Base-by-base conservation (phyloP, 2,888 invertebrate species). In the Ethmia dodecea region DNA sequence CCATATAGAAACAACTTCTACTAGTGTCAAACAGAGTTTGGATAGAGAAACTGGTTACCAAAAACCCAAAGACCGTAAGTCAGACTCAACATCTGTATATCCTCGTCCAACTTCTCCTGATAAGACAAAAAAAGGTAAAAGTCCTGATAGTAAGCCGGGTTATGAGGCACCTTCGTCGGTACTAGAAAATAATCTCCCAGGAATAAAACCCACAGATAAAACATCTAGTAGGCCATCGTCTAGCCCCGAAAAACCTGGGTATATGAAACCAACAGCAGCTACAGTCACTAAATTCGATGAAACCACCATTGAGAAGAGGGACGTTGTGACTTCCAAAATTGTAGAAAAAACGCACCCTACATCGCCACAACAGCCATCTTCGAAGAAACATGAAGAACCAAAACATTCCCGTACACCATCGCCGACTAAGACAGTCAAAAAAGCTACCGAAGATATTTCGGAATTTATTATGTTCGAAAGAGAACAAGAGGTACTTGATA, bases 401-500 rank as follows among this genome's bases (percentile, higher is more conserved):
- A 47, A 44, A 31, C 32, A 33, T 27, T 37, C 37, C 4, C 39
- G 44, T 12, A 34, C 44, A 8, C 61, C 59, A 33, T 65, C 63
- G 11, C 66, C 62, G n/a, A 46, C 45, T n/a, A 68, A 67, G 42
- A 59, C 58, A 39, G 37, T 29, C 8, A 27, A 40, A 3, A 50
- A 42, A 34, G 42, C 46, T 9, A 58, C 53, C 13, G 63, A 69
- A 42, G 41, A 57, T 0, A 65, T 38, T 22, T 55, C 55, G 15
- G 62, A 69, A 25, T 72, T 79, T 31, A 60, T 79, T 5, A 45
- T 59, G 16, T 67, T 73, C 2, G 81, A 86, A 51, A 66, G 70
- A 50, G 77, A 81, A 52, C 70, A 73, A 47, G 76, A 80, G 55
- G 64, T 80, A 43, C 43, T 80, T 10, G 70, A 80, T 29, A 69